Conservation (phyloP, 2,797 vertebrate genomes). For the Enteromius anoplus region DNA sequence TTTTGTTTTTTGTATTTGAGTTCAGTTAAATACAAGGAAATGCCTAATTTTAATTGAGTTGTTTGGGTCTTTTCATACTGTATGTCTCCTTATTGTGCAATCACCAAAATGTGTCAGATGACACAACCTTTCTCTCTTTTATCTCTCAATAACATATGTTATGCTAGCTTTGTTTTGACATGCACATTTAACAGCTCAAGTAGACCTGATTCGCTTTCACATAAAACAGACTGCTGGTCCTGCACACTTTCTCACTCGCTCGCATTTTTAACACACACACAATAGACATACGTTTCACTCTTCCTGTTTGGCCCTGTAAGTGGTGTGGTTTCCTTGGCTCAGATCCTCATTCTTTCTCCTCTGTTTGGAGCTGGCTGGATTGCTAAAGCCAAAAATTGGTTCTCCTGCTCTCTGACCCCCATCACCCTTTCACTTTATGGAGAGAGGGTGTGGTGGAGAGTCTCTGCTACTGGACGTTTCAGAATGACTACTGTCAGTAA, state of each 20-base stretch:
- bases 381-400: conserved; percentile 65
- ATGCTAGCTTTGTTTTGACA: conserved; percentile 35
- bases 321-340: conserved; percentile 70
- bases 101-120: background rate
- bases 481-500: conserved; percentile 4
- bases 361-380: conserved; percentile 70
- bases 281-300: conserved; percentile 60
- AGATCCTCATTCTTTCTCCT: conserved; percentile 72
- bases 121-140: background rate
- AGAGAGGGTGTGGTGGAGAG: conserved; percentile 38
- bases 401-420: conserved; percentile 49
- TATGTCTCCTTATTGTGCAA: background rate
- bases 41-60: conserved; percentile 1
- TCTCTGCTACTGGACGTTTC: conserved; percentile 25
- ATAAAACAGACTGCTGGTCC: conserved; percentile 13
- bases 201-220: conserved; percentile 15
- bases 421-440: conserved; percentile 29
- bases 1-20: background rate
- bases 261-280: conserved; percentile 47
- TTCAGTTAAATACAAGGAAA: conserved; percentile 33
- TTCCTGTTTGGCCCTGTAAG: conserved; percentile 68
- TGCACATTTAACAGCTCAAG: conserved; percentile 7
- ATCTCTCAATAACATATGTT: background rate
- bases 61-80: background rate
- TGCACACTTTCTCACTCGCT: conserved; percentile 28